phyloP scores from a whole-genome alignment of 2,113 vertebrate species.

The Indri indri region DNA sequence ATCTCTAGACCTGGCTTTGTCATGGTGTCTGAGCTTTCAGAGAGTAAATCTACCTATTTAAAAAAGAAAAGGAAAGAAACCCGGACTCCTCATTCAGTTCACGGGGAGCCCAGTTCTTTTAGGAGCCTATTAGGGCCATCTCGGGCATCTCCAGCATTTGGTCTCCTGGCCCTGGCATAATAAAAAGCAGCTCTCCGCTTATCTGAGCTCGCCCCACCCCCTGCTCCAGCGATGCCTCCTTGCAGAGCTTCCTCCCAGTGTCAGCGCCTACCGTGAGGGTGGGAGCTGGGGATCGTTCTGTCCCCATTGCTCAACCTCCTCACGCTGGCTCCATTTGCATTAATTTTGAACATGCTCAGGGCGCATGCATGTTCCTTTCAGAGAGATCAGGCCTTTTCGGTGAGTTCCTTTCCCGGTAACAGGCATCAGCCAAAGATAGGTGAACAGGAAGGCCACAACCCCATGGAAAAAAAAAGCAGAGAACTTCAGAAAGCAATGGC shows the following conservation, averaged over 20 bases:
- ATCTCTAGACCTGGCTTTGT: neutral
- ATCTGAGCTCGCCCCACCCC: neutral
- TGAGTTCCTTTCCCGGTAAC: neutral
- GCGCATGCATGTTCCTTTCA: neutral
- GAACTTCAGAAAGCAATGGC: neutral
- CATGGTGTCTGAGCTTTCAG: neutral
- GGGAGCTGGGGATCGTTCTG: neutral
- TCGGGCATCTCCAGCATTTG: neutral
- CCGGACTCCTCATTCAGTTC: neutral
- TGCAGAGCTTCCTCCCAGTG: neutral
- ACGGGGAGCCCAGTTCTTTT: neutral
- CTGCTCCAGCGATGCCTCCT: neutral
- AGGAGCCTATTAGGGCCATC: rapidly evolving
- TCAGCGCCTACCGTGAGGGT: neutral
- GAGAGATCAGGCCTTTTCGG: neutral
- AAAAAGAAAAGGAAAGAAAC: neutral
- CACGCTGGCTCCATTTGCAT: neutral
- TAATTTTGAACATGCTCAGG: neutral
- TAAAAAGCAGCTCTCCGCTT: neutral
- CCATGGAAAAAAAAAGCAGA: neutral
- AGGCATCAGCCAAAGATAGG: neutral
- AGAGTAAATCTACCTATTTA: neutral
- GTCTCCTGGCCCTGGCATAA: neutral
- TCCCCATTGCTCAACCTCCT: neutral
- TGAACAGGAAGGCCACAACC: neutral